Base-by-base conservation (phyloP, 2,797 vertebrate species). In the Anisognathus igniventris region DNA sequence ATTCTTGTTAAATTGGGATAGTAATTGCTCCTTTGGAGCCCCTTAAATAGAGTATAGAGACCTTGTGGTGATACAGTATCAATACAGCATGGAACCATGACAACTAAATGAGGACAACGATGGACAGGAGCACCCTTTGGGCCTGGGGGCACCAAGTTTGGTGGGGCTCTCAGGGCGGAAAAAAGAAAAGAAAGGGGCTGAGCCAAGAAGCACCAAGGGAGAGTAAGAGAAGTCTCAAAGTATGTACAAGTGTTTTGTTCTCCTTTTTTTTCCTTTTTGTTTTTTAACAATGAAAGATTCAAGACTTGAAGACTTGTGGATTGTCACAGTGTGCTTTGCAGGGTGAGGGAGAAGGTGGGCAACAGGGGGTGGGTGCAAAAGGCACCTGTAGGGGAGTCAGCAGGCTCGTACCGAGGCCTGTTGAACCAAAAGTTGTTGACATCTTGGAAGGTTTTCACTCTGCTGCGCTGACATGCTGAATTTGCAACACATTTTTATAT, bases 161-260 rank as follows among this genome's bases (percentile, higher is more conserved):
- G 94, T 96, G 94, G 94, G 95, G 90, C 92, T 95, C 90, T 91
- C 92, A 83, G 96, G 94, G 92, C 95, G 66, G 73, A 67, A 96
- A 95, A 97, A 94, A 90, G 88, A 96, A 51, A 50, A 50, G 78
- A 95, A 62, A 84, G 96, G 92, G 92, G 85, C 92, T 96, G 95
- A 95, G 86, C 86, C 95, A 95, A 96, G 92, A 90, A 97, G 93
- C 87, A 92, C 89, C 83, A 96, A 95, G 91, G 95, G 93, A 93
- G 92, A 96, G 86, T 97, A 54, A 92, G 95, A 96, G 79, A 90
- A 95, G 50, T 95, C 93, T 95, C 95, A 96, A 95, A 91, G 87
- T 96, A 94, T 97, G 95, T 94, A 95, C 95, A 91, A 92, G 96
- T 90, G 93, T 96, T 96, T 94, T 61, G 88, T 96, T 96, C 81